phyloP scores from a whole-genome alignment of 1,140 invertebrate species.

The Drosophila chauvacae region DNA sequence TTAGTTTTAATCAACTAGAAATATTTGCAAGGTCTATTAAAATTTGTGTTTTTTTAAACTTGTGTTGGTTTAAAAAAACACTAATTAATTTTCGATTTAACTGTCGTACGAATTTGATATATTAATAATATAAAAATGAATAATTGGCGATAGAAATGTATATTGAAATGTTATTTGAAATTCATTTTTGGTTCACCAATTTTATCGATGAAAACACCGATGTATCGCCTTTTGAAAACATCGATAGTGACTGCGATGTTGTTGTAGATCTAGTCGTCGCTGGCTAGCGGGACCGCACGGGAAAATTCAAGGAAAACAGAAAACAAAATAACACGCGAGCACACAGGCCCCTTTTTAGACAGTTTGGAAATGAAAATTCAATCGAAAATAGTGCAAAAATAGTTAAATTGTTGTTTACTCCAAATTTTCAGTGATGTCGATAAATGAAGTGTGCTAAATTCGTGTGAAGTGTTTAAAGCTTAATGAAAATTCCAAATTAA shows the following conservation, averaged over 20 bases:
- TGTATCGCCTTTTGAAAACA: not conserved
- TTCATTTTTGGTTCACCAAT: not conserved
- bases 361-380: conserved; percentile 42
- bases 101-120: not conserved
- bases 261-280: conserved; percentile 36
- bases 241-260: not conserved
- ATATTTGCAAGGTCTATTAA: not conserved
- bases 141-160: not conserved
- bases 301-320: conserved; percentile 19
- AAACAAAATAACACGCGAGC: conserved; percentile 15
- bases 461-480: conserved; percentile 2
- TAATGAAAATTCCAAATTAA: conserved; percentile 26
- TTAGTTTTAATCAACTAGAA: not conserved
- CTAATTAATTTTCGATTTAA: not conserved
- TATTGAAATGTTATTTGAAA: not conserved
- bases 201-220: not conserved
- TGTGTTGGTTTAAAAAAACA: too few relatives aligned
- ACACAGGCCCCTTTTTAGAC: conserved; percentile 16
- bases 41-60: not conserved
- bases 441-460: conserved; percentile 8
- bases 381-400: conserved; percentile 62
- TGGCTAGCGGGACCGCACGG: conserved; percentile 59
- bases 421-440: conserved; percentile 54
- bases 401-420: conserved; percentile 40
- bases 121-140: not conserved